Evolutionary conservation across 2,113 vertebrate species (phyloP), one percentile per base, ranked within the genome.

Genomic region (Bujurquina vittata): DNA sequence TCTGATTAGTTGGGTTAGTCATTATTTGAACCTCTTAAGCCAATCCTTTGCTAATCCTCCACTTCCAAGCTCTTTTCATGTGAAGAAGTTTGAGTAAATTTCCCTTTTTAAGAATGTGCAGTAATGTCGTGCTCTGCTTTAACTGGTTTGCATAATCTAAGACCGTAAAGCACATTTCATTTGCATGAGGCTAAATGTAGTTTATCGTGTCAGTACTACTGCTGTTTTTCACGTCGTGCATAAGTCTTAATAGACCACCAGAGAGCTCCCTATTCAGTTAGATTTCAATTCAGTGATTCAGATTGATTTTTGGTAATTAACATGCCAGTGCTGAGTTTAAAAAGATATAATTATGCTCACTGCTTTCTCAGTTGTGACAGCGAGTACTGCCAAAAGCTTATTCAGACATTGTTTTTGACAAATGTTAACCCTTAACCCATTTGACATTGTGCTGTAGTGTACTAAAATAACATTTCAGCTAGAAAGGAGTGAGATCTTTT

Each of bases 1-100:
- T 93, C 81, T 91, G 91, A 94, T 95, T 92, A 93, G 88, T 88
- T 92, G 90, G 67, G 81, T 90, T 87, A 84, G 90, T 63, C 84
- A 81, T 91, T 91, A 94, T 88, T 90, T 60, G 55, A 91, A 90
- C 88, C 90, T 92, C 85, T 87, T 93, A 88, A 88, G 65, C 84
- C 91, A 92, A 91, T 90, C 90, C 85, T 91, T 80, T 59, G 43
- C 88, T 94, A 93, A 95, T 93, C 92, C 89, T 73, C 74, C 63
- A 75, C 69, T 92, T 93, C 80, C 74, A 87, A 88, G 73, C 80
- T 80, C 63, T 84, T 73, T 80, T 73, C 6, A 46, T 57, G n/a
- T 62, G 52, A 35, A 56, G 26, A 89, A 67, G 81, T 92, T 81
- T 82, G 56, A 81, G 46, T 86, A 33, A 73, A 87, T 74, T 74